Evolutionary conservation across 2,888 invertebrate species (phyloP).

Genomic region (Orthosia incerta): DNA sequence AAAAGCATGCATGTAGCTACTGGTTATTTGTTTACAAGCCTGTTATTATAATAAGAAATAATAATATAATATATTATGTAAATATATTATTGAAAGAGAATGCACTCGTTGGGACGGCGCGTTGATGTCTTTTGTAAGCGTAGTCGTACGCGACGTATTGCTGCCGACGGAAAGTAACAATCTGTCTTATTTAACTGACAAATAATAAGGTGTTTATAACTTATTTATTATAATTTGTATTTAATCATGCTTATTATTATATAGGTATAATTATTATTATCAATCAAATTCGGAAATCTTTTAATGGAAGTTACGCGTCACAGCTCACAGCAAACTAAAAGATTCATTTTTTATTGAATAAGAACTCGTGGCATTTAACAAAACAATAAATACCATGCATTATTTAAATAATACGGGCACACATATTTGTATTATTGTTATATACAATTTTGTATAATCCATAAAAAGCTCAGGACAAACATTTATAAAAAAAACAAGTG

Average conservation of each 20-base stretch:
- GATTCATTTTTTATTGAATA: background rate
- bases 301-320: too few species aligned
- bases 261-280: background rate
- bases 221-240: background rate
- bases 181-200: background rate
- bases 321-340: background rate
- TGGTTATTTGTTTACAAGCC: background rate
- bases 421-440: too few species aligned
- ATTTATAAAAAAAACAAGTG: too few species aligned
- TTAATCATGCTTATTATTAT: slow-evolving; percentile 3
- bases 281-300: too few species aligned
- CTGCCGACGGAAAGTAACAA: slow-evolving; percentile 40
- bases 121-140: slow-evolving; percentile 81
- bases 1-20: background rate
- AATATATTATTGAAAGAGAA: slow-evolving; percentile 6
- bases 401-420: too few species aligned
- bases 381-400: too few species aligned
- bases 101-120: slow-evolving; percentile 55
- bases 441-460: too few species aligned
- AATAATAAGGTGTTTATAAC: too few species aligned
- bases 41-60: slow-evolving; percentile 8
- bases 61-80: background rate
- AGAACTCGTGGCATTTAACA: too few species aligned
- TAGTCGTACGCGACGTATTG: slow-evolving; percentile 41
- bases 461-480: too few species aligned